Percentiles rank a stretch among this genome's conserved stretches.
Evolutionary conservation across 2,888 invertebrate genomes (phyloP).

Genomic region (Nomada ruficornis): DNA sequence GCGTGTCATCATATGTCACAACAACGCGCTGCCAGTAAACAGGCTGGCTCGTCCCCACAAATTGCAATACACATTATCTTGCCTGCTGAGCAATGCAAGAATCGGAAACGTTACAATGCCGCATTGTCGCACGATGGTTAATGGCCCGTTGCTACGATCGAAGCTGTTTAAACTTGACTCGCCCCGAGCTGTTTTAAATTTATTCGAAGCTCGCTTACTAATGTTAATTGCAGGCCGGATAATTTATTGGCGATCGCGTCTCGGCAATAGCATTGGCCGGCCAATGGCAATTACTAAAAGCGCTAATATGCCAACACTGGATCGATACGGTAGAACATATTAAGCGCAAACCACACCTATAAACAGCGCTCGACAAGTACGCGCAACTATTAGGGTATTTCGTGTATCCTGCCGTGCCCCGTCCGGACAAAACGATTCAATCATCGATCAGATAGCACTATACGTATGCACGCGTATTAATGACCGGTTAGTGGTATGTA

Average conservation of each 20-base stretch:
- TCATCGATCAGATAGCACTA: constrained; percentile 56
- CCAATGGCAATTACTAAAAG: constrained; percentile 9
- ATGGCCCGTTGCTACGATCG: background rate
- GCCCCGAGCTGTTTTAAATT: background rate
- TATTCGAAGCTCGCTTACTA: background rate
- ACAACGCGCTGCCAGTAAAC: constrained; percentile 1
- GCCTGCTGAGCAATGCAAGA: background rate
- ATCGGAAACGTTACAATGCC: background rate
- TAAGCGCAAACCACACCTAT: constrained; percentile 60
- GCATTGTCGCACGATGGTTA: background rate
- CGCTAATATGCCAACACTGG: constrained; percentile 33
- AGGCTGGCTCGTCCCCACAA: constrained; percentile 1
- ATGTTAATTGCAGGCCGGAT: background rate
- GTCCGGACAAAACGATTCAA: constrained; percentile 63
- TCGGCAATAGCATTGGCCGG: too few relatives aligned
- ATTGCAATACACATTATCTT: constrained; percentile 10
- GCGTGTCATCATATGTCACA: constrained; percentile 23
- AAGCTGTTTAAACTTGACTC: background rate
- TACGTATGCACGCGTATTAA: constrained; percentile 36
- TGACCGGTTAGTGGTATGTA: constrained; percentile 34
- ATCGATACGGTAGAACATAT: constrained; percentile 34
- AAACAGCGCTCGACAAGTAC: constrained; percentile 50
- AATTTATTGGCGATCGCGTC: background rate
- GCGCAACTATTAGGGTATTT: constrained; percentile 55
- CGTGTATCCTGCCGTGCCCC: constrained; percentile 72